Percentiles rank a stretch among this genome's conserved stretches.
These are phyloP conservation scores for Eublepharis macularius DNA, from an alignment of 2,113 vertebrate species.

Conservation along the genomic window DNA sequence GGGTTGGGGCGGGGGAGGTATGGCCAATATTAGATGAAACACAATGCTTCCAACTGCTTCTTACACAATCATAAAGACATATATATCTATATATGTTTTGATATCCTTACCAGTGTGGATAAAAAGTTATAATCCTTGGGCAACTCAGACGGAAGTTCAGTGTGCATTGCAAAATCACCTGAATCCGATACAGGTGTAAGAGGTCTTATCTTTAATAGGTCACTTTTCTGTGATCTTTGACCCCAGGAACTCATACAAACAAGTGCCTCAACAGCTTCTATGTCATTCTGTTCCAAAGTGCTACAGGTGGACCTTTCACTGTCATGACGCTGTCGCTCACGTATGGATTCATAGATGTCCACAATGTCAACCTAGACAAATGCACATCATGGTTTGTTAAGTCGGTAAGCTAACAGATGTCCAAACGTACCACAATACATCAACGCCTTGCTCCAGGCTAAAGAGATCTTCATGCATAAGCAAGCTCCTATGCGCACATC, in stretches of 20 bases:
- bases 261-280: conserved; percentile 93
- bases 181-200: conserved; percentile 95
- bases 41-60: not conserved
- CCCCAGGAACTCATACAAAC: conserved; percentile 99
- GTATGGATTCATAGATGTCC: conserved; percentile 79
- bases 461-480: not conserved
- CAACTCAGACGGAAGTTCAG: conserved; percentile 61
- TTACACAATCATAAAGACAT: not conserved
- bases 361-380: conserved; percentile 80
- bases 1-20: not conserved
- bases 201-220: conserved; percentile 80
- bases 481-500: not conserved
- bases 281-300: conserved; percentile 87
- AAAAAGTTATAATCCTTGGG: conserved; percentile 87
- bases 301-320: conserved; percentile 81
- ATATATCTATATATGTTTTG: not conserved
- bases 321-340: conserved; percentile 86
- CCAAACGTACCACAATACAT: conserved; percentile 7
- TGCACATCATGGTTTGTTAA: conserved; percentile 70
- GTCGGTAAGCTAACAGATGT: conserved; percentile 31
- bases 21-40: not conserved
- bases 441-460: not conserved
- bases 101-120: conserved; percentile 87
- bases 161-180: conserved; percentile 82
- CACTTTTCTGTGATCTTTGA: conserved; percentile 82